These are phyloP conservation scores for Ormyrus rosae DNA, from an alignment of 2,888 invertebrate species.

Conservation along the genomic window DNA sequence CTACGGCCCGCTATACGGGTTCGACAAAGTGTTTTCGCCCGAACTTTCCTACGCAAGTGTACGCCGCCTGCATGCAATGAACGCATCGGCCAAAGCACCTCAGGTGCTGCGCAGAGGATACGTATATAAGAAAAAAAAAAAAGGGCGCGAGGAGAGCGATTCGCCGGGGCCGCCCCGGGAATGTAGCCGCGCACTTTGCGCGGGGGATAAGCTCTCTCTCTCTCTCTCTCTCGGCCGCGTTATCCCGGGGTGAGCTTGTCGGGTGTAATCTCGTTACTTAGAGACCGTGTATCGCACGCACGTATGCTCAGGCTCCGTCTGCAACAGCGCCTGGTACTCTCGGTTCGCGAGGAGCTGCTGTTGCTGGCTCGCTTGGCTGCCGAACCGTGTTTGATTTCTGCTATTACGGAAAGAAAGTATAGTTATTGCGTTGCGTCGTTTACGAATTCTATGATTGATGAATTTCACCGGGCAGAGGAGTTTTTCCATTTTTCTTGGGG, in stretches of 20 bases:
- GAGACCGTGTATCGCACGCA: neutral
- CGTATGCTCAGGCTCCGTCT: neutral
- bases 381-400: too few species aligned
- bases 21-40: neutral
- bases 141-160: neutral
- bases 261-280: constrained; percentile 35
- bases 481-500: too few species aligned
- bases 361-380: too few species aligned
- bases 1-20: too few species aligned
- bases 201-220: neutral
- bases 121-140: neutral
- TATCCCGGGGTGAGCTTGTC: neutral
- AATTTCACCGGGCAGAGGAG: too few species aligned
- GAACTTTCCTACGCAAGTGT: constrained; percentile 20
- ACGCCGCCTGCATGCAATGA: neutral
- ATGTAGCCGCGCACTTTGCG: neutral
- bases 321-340: too few species aligned
- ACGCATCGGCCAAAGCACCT: neutral
- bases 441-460: too few species aligned
- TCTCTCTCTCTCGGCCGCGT: too few species aligned
- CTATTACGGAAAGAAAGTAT: too few species aligned
- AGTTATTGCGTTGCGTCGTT: too few species aligned
- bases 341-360: too few species aligned
- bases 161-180: neutral
- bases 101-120: neutral